These are phyloP conservation scores for Clivina fossor DNA, from an alignment of 2,888 invertebrate species.

Conservation along the genomic window DNA sequence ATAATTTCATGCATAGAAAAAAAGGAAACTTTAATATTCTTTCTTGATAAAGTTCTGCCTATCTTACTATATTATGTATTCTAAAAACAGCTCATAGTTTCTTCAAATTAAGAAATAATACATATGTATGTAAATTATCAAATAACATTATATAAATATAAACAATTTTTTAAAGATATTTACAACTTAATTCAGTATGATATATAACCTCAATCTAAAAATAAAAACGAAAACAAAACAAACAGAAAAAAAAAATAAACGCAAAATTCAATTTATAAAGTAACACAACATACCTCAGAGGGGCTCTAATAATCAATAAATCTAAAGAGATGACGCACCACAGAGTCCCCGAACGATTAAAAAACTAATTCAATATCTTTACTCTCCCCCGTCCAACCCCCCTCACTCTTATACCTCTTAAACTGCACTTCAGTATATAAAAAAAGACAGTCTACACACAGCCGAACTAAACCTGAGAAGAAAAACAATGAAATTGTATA, in stretches of 20 bases:
- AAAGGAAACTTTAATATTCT: too few relatives aligned
- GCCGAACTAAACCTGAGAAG: not conserved
- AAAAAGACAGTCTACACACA: too few relatives aligned
- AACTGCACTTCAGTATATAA: too few relatives aligned
- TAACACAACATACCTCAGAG: not conserved
- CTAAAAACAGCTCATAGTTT: too few relatives aligned
- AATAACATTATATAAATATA: too few relatives aligned
- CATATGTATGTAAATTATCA: too few relatives aligned
- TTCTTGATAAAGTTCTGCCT: too few relatives aligned
- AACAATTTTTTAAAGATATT: not conserved
- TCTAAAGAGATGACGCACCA: not conserved
- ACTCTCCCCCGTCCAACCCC: too few relatives aligned
- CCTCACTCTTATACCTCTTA: too few relatives aligned
- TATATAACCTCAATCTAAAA: not conserved
- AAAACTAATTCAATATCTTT: conserved; percentile 23
- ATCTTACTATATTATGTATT: too few relatives aligned
- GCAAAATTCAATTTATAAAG: not conserved
- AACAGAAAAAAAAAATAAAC: not conserved
- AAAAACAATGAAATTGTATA: conserved; percentile 20
- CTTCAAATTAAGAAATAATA: too few relatives aligned
- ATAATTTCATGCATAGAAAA: too few relatives aligned
- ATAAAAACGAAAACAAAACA: conserved; percentile 1
- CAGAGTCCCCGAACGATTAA: conserved; percentile 14
- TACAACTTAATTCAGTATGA: not conserved
- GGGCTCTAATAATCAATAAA: conserved; percentile 4